A percentile compares a stretch with the other conserved stretches of the same genome.
phyloP scores from a whole-genome alignment of 2,888 invertebrate genomes.

The Aphrophora alni region DNA sequence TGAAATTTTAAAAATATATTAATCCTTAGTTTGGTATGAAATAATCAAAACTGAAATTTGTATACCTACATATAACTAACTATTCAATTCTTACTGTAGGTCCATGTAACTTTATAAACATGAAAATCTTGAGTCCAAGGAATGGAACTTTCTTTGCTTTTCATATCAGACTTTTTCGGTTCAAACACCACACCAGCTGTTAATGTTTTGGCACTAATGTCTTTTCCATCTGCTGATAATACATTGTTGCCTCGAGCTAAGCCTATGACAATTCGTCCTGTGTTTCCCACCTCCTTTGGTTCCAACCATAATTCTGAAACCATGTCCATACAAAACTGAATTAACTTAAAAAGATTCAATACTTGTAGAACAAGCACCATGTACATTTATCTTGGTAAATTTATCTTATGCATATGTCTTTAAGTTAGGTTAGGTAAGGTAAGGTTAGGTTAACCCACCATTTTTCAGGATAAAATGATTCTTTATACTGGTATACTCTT shows the following conservation, averaged over 20 bases:
- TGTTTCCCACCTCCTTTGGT: neutral
- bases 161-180: neutral
- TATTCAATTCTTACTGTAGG: neutral
- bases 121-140: slow-evolving; percentile 27
- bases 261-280: neutral
- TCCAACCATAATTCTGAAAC: slow-evolving; percentile 8
- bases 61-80: too few species aligned
- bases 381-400: too few species aligned
- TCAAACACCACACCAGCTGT: slow-evolving; percentile 3
- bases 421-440: too few species aligned
- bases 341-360: neutral
- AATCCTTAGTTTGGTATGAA: too few species aligned
- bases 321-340: neutral
- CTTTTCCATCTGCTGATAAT: neutral
- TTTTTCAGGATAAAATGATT: too few species aligned
- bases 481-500: too few species aligned
- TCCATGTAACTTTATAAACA: slow-evolving; percentile 24
- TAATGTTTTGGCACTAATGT: neutral
- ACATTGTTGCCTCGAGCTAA: neutral
- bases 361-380: neutral
- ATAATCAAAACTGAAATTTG: too few species aligned
- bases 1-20: too few species aligned
- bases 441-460: too few species aligned
- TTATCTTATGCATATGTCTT: too few species aligned
- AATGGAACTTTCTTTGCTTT: neutral